Conservation (phyloP, 2,888 invertebrate species). For the Ophioninae sp. region DNA sequence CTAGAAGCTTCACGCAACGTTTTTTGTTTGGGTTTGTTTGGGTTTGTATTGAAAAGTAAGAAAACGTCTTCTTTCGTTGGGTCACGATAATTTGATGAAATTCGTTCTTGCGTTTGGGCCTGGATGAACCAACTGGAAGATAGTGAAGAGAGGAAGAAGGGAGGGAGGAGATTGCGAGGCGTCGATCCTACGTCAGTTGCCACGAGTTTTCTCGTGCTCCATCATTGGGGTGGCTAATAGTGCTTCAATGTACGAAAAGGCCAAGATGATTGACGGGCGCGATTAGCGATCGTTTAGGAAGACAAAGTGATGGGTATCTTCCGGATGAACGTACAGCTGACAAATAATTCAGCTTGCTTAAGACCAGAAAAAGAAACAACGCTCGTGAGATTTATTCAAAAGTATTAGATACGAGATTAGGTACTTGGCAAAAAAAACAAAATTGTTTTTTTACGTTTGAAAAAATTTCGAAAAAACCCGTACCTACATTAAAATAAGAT, state of each 20-base stretch:
- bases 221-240: constrained; percentile 69
- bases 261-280: constrained; percentile 73
- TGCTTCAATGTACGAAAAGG: constrained; percentile 68
- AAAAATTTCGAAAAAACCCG: no score
- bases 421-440: neutral
- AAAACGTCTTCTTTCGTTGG: neutral
- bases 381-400: no score
- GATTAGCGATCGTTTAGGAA: constrained; percentile 71
- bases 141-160: constrained; percentile 17
- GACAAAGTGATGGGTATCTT: constrained; percentile 63
- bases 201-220: constrained; percentile 59
- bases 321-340: constrained; percentile 21
- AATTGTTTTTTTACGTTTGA: no score
- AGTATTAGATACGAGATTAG: no score
- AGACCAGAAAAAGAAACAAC: neutral
- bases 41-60: neutral
- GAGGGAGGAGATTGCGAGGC: constrained; percentile 21
- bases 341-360: constrained; percentile 27
- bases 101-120: constrained; percentile 19
- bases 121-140: neutral
- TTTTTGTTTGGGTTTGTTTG: no score
- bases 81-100: constrained; percentile 11
- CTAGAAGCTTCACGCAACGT: neutral
- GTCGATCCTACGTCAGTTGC: constrained; percentile 46
- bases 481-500: no score